Evolutionary conservation across 2,113 vertebrate species (phyloP).

Genomic region (Vidua macroura): DNA sequence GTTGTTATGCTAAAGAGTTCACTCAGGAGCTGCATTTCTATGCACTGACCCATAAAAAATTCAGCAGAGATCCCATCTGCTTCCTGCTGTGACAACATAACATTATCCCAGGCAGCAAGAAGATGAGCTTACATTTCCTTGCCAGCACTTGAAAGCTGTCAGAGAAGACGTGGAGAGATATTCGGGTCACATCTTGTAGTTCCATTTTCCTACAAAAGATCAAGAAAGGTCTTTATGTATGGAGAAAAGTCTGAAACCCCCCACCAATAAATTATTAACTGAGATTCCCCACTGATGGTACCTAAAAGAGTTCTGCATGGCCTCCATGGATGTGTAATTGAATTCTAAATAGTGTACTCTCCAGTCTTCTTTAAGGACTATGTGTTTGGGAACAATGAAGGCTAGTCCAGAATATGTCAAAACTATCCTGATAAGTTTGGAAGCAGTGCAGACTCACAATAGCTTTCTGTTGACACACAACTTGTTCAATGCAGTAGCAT

Average conservation of each 20-base stretch:
- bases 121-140: neutral
- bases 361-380: neutral
- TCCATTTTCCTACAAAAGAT: neutral
- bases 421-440: neutral
- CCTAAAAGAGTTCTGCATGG: neutral
- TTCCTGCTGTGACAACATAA: slow-evolving; percentile 20
- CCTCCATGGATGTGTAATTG: neutral
- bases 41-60: neutral
- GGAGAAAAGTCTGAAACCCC: neutral
- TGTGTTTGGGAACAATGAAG: neutral
- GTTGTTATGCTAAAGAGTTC: neutral
- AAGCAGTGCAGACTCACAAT: neutral
- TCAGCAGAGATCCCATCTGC: neutral
- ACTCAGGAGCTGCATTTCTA: neutral
- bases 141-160: neutral
- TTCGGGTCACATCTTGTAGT: neutral
- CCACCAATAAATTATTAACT: neutral
- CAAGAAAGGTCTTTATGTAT: neutral
- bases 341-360: neutral
- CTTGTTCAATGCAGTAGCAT: neutral
- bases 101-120: neutral
- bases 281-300: neutral
- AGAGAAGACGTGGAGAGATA: neutral
- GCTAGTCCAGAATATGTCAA: neutral
- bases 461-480: neutral